Evolutionary conservation across 2,888 invertebrate genomes (phyloP).

Genomic region (Drosophila flavopinicola): DNA sequence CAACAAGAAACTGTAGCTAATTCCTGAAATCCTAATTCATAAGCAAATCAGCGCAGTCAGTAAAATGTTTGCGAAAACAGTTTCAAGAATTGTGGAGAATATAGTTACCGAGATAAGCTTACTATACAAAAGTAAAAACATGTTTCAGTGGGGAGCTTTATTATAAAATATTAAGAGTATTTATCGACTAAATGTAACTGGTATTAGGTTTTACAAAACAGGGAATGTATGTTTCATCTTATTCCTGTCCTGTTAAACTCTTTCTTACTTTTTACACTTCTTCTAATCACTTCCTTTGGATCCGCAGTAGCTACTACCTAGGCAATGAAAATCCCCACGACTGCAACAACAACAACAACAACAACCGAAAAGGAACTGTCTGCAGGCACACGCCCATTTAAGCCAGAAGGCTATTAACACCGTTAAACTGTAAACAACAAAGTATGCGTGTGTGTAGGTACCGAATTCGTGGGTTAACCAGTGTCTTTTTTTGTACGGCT

Average conservation of each 20-base stretch:
- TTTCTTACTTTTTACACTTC: not conserved
- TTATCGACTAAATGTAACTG: not conserved
- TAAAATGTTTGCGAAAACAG: no score
- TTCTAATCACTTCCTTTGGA: conserved; percentile 16
- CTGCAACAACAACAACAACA: conserved; percentile 3
- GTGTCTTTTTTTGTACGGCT: conserved; percentile 22
- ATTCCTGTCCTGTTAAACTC: no score
- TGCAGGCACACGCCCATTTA: conserved; percentile 47
- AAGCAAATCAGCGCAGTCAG: no score
- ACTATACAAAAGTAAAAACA: no score
- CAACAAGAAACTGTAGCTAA: no score
- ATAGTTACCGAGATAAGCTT: no score
- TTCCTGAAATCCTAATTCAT: no score
- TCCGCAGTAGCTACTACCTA: conserved; percentile 21
- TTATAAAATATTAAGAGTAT: not conserved
- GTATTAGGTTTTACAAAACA: no score
- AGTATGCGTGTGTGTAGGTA: not conserved
- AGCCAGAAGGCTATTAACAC: conserved; percentile 56
- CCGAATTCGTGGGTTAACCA: conserved; percentile 21
- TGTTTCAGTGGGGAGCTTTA: no score
- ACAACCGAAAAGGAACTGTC: conserved; percentile 18
- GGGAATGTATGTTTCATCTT: no score
- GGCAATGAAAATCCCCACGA: conserved; percentile 9
- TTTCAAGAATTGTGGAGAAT: no score
- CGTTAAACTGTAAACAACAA: conserved; percentile 57